These are phyloP conservation scores for Campoletis sonorensis DNA, from an alignment of 1,140 invertebrate genomes.

Conservation along the genomic window DNA sequence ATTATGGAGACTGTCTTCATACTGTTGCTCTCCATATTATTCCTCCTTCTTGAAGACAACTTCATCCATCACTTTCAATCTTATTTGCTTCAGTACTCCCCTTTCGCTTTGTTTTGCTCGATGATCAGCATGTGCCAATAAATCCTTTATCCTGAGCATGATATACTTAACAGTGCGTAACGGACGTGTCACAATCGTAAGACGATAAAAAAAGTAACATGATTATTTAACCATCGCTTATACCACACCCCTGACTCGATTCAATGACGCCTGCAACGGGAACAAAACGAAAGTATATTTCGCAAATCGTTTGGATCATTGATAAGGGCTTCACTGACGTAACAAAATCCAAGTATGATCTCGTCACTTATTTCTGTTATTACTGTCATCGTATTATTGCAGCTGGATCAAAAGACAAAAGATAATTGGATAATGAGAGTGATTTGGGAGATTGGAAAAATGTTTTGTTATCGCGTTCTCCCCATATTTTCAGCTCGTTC, in stretches of 20 bases:
- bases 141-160: background rate
- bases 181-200: background rate
- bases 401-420: slow-evolving; percentile 6
- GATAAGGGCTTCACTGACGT: background rate
- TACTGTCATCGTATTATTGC: background rate
- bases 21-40: slow-evolving; percentile 9
- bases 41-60: background rate
- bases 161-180: slow-evolving; percentile 7
- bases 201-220: background rate
- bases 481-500: background rate
- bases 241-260: background rate
- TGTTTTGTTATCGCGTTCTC: background rate
- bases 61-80: background rate
- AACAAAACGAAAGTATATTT: background rate
- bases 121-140: background rate
- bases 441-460: background rate
- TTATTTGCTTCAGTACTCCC: background rate
- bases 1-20: background rate
- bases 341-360: background rate
- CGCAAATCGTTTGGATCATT: background rate
- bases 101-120: background rate
- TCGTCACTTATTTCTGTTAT: background rate
- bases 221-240: background rate
- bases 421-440: slow-evolving; percentile 22
- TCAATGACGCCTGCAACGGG: background rate